Conservation (phyloP, 2,888 invertebrate genomes). For the Dicycla oo region DNA sequence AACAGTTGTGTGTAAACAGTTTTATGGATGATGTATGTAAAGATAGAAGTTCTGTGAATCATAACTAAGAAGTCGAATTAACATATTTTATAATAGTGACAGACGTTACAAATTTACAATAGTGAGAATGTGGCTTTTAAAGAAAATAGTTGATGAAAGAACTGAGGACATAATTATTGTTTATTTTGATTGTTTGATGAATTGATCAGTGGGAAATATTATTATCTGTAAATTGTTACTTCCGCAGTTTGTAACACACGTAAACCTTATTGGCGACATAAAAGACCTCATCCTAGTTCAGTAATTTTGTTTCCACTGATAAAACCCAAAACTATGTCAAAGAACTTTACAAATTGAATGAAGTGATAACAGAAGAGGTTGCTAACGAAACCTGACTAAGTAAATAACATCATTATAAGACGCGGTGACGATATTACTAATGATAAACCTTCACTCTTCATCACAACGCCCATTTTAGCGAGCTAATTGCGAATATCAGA, state of each 20-base stretch:
- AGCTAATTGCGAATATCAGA: slow-evolving; percentile 49
- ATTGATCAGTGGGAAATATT: slow-evolving; percentile 16
- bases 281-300: slow-evolving; percentile 14
- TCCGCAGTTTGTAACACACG: slow-evolving; percentile 19
- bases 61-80: slow-evolving; percentile 10
- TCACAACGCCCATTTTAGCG: slow-evolving; percentile 85
- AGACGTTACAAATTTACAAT: no score
- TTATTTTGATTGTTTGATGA: slow-evolving; percentile 22
- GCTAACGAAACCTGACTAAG: slow-evolving; percentile 54
- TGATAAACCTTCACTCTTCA: slow-evolving; percentile 80
- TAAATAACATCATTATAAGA: slow-evolving; percentile 65
- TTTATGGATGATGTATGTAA: not conserved
- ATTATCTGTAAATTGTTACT: not conserved
- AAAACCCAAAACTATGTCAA: slow-evolving; percentile 19
- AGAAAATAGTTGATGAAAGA: slow-evolving; percentile 22
- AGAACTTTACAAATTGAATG: slow-evolving; percentile 19
- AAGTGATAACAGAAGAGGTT: slow-evolving; percentile 42
- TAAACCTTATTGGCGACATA: slow-evolving; percentile 3
- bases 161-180: slow-evolving; percentile 24
- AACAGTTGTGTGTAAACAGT: slow-evolving; percentile 19
- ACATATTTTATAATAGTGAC: no score
- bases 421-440: slow-evolving; percentile 76
- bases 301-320: slow-evolving; percentile 16
- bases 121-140: slow-evolving; percentile 25
- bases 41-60: slow-evolving; percentile 15